Evolutionary conservation across 2,113 vertebrate species (phyloP).

Genomic region (Tympanuchus pallidicinctus): DNA sequence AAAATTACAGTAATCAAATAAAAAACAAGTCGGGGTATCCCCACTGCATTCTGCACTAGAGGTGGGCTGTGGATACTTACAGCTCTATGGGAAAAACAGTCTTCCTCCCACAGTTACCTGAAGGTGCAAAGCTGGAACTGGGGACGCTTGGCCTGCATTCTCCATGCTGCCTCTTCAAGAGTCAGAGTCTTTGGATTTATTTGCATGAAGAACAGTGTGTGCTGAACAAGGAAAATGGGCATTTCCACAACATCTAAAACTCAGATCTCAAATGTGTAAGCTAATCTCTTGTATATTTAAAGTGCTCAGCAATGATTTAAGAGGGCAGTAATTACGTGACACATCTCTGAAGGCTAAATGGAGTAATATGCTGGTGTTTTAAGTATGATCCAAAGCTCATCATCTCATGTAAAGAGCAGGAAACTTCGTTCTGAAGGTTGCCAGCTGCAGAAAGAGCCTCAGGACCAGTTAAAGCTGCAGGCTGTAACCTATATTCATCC

Average conservation of each 20-base stretch:
- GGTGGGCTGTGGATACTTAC: not conserved
- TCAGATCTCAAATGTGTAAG: not conserved
- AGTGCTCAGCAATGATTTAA: constrained; percentile 59
- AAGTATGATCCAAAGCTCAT: not conserved
- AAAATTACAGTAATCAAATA: not conserved
- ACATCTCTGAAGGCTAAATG: constrained; percentile 8
- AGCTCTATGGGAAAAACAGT: not conserved
- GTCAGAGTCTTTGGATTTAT: not conserved
- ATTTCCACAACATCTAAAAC: constrained; percentile 41
- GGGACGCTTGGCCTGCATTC: rapidly evolving
- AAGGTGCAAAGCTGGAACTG: not conserved
- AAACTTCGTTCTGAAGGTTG: not conserved
- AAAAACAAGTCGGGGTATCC: not conserved
- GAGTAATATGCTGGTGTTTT: not conserved
- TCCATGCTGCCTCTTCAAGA: not conserved
- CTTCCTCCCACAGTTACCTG: not conserved
- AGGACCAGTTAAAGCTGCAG: not conserved
- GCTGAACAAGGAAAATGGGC: not conserved
- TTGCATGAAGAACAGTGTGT: not conserved
- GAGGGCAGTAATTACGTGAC: constrained; percentile 32
- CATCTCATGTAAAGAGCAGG: not conserved
- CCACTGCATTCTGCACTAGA: not conserved
- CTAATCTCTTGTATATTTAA: constrained; percentile 69
- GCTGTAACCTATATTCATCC: not conserved
- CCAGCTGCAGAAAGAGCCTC: not conserved